phyloP scores from a whole-genome alignment of 2,797 vertebrate genomes.

The Fundulus diaphanus region DNA sequence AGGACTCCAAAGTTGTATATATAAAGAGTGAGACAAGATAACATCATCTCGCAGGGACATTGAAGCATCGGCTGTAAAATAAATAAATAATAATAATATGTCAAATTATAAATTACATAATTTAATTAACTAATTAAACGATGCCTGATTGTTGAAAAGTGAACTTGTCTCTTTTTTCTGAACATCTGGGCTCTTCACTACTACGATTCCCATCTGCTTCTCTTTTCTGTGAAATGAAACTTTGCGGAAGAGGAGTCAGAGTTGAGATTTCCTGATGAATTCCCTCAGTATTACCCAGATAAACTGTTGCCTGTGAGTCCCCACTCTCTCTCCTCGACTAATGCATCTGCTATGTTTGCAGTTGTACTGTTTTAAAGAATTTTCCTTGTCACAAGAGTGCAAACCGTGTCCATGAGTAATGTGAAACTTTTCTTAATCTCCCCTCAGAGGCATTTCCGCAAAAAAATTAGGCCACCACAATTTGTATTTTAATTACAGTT shows the following conservation, averaged over 20 bases:
- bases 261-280: conserved; percentile 8
- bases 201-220: background rate
- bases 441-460: conserved; percentile 50
- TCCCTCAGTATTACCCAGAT: background rate
- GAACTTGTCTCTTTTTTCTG: conserved; percentile 9
- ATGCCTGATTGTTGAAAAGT: background rate
- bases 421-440: conserved; percentile 48
- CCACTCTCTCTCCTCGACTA: conserved; percentile 16
- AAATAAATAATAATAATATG: too few species aligned
- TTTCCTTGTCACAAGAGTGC: conserved; percentile 44
- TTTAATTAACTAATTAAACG: background rate
- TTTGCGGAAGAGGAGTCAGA: background rate
- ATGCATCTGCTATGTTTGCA: conserved; percentile 26
- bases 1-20: background rate
- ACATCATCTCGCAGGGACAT: background rate
- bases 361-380: conserved; percentile 27
- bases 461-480: conserved; percentile 38
- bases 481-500: conserved; percentile 64
- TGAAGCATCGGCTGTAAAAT: conserved; percentile 16
- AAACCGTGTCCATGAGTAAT: conserved; percentile 13
- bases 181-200: conserved; percentile 23
- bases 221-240: conserved; percentile 1
- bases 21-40: background rate
- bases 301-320: conserved; percentile 8
- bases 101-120: too few species aligned